Evolutionary conservation across 1,140 invertebrate species (phyloP).

Genomic region (Drosophila willistoni): DNA sequence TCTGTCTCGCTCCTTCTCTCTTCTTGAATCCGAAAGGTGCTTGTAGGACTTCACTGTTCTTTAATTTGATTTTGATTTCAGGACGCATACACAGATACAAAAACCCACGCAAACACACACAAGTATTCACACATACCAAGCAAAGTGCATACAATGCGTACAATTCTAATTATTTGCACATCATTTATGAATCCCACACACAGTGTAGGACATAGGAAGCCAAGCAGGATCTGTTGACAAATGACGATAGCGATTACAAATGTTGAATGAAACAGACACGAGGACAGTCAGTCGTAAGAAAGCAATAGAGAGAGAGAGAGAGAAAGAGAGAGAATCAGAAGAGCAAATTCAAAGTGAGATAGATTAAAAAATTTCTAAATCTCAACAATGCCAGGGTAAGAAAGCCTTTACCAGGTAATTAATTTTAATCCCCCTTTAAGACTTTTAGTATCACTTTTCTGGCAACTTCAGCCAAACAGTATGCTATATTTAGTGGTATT

Average conservation of each 20-base stretch:
- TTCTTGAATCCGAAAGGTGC: too few relatives aligned
- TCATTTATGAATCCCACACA: slow-evolving; percentile 1
- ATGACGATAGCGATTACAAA: not conserved
- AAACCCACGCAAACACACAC: not conserved
- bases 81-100: not conserved
- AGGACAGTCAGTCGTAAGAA: not conserved
- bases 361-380: not conserved
- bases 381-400: not conserved
- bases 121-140: not conserved
- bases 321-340: not conserved
- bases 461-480: too few relatives aligned
- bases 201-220: not conserved
- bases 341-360: not conserved
- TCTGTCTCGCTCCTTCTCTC: too few relatives aligned
- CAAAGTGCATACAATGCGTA: slow-evolving; percentile 4
- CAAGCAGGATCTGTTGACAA: not conserved
- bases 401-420: not conserved
- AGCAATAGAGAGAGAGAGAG: not conserved
- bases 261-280: not conserved
- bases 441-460: too few relatives aligned
- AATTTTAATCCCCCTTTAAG: too few relatives aligned
- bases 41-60: not conserved
- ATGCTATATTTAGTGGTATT: too few relatives aligned
- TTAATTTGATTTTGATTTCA: slow-evolving; percentile 2
- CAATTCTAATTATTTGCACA: slow-evolving; percentile 13